Evolutionary conservation across 2,113 vertebrate genomes (phyloP), one percentile per base, ranked within the genome.

Genomic region (Peromyscus leucopus): DNA sequence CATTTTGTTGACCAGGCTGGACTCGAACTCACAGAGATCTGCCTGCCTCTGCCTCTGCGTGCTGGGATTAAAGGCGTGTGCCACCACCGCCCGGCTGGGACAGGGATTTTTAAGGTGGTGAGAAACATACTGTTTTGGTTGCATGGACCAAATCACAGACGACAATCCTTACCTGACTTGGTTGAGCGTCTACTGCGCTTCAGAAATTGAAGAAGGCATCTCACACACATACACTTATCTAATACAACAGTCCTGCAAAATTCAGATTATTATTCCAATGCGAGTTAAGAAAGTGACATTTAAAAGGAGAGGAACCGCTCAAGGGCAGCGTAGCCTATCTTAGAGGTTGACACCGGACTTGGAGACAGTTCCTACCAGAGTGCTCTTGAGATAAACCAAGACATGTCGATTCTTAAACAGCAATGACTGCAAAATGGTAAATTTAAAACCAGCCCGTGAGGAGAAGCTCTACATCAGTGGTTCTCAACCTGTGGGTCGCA

Each of bases 21-120:
- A 10, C 51, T 55, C 8, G 51, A 55, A 55, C 51, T 55, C 51
- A 55, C 51, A 55, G 51, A 55, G 51, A 55, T 55, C 51, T 10
- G 2, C 51, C 51, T 55, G 51, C 51, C 51, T 55, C 51, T 55
- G 51, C 51, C 51, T 55, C 55, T 15, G 55, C 2, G 55, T 55
- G 51, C 51, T 55, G 55, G 55, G 55, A 55, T 15, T 55, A 55
- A 55, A 55, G 12, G 55, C 12, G 11, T 55, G 55, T 3, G 55
- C 55, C 55, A 55, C 55, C 55, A 55, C 12, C 0, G 55, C 11
- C 55, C 13, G 9, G 55, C 55, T 72, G 39, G 7, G 24, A 42
- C 65, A 63, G 16, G 12, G 61, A 78, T 69, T 94, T 96, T 93
- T 84, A 26, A 88, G 90, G 94, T 92, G 33, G 7, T 78, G 19